These are phyloP conservation scores for Parnassius apollo DNA, from an alignment of 2,888 invertebrate genomes.

Conservation along the genomic window DNA sequence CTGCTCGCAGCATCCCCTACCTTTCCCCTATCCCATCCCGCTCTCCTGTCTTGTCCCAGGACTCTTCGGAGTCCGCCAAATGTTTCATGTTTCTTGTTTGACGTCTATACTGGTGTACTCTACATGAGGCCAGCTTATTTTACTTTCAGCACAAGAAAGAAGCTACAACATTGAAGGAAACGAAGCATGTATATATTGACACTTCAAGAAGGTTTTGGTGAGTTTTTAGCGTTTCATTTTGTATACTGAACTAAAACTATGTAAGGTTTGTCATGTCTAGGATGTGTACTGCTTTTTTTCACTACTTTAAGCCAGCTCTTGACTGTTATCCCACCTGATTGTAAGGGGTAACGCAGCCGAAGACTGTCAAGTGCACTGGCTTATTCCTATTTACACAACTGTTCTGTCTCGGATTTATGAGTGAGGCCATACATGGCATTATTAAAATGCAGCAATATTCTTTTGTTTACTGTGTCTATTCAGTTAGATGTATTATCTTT, in stretches of 20 bases:
- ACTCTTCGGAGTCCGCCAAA: constrained; percentile 41
- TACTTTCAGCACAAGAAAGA: constrained; percentile 29
- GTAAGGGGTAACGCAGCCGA: no score
- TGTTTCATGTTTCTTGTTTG: constrained; percentile 34
- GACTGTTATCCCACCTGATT: no score
- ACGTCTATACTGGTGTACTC: constrained; percentile 29
- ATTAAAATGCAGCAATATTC: no score
- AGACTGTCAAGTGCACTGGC: no score
- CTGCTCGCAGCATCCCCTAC: constrained; percentile 60
- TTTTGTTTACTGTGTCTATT: no score
- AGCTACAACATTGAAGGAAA: neutral
- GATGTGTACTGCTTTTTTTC: no score
- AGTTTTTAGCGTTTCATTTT: neutral
- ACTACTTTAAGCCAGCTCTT: no score
- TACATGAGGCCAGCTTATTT: constrained; percentile 27
- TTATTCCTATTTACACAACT: no score
- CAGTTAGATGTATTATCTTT: no score
- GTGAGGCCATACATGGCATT: no score
- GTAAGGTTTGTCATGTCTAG: neutral
- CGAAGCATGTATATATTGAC: neutral
- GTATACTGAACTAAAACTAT: neutral
- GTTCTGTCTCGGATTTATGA: no score
- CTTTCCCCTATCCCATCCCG: constrained; percentile 36
- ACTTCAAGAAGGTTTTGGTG: neutral
- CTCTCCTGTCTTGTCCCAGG: constrained; percentile 48